Percentiles rank a stretch among this genome's conserved stretches.
phyloP scores from a whole-genome alignment of 2,888 invertebrate species.

The Ornithoptera priamus region DNA sequence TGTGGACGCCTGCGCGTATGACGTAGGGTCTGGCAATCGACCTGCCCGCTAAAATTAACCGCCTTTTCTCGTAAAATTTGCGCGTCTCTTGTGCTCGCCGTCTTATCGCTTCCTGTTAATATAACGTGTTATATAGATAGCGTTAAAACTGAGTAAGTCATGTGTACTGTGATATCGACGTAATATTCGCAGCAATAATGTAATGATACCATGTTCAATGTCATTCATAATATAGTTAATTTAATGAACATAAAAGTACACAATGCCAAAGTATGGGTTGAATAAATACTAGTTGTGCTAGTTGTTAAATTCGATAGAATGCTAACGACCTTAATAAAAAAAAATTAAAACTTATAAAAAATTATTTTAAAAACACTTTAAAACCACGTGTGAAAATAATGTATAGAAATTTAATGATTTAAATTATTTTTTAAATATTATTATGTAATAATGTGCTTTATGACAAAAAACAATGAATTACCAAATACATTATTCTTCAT shows the following conservation, averaged over 20 bases:
- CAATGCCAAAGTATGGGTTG: too few species aligned
- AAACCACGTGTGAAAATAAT: too few species aligned
- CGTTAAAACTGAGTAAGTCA: constrained; percentile 19
- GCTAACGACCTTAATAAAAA: too few species aligned
- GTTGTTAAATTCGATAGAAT: too few species aligned
- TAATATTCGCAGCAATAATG: constrained; percentile 14
- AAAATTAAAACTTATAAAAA: too few species aligned
- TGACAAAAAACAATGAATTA: too few species aligned
- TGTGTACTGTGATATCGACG: constrained; percentile 4
- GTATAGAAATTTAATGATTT: too few species aligned
- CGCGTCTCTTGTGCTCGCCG: constrained; percentile 32
- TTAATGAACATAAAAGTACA: background rate
- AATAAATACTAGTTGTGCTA: too few species aligned
- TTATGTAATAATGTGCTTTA: too few species aligned
- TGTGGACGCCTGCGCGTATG: constrained; percentile 72
- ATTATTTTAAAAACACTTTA: too few species aligned
- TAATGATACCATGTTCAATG: constrained; percentile 8
- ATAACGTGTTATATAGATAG: constrained; percentile 25
- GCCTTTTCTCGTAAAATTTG: constrained; percentile 45
- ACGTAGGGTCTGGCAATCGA: constrained; percentile 67
- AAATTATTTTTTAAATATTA: too few species aligned
- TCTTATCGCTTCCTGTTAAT: constrained; percentile 29
- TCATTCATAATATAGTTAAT: constrained; percentile 14
- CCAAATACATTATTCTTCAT: too few species aligned
- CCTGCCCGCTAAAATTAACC: constrained; percentile 67